Conservation (phyloP, 2,888 invertebrate species). For the Drosophila anceps region DNA sequence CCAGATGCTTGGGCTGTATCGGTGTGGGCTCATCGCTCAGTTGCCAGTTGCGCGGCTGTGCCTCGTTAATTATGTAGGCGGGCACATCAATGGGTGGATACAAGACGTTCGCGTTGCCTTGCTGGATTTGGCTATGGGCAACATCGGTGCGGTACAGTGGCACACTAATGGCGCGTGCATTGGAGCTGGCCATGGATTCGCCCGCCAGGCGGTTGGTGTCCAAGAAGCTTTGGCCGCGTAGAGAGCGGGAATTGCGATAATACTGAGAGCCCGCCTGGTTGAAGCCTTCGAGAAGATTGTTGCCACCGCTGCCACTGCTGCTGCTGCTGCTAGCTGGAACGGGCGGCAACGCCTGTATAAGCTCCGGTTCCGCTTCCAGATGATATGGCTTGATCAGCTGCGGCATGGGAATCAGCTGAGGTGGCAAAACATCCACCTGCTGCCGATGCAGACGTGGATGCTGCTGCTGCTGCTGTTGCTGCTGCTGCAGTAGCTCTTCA, state of each 20-base stretch:
- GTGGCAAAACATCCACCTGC: conserved; percentile 84
- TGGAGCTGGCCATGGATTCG: conserved; percentile 4
- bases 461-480: conserved; percentile 1
- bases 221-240: conserved; percentile 70
- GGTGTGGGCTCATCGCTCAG: conserved; percentile 74
- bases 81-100: conserved; percentile 83
- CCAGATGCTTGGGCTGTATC: conserved; percentile 64
- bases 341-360: conserved; percentile 82
- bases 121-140: conserved; percentile 23
- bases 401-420: conserved; percentile 82
- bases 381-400: conserved; percentile 84
- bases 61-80: conserved; percentile 57
- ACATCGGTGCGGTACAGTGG: conserved; percentile 78
- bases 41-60: conserved; percentile 62
- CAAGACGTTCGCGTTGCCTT: conserved; percentile 50
- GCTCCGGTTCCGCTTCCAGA: conserved; percentile 82
- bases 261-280: conserved; percentile 63
- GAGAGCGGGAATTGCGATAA: conserved; percentile 79
- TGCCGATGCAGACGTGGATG: conserved; percentile 76
- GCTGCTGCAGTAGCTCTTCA: conserved; percentile 70
- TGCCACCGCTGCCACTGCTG: conserved; percentile 4
- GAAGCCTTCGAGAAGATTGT: conserved; percentile 72
- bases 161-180: conserved; percentile 59
- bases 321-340: conserved; percentile 47
- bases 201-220: conserved; percentile 72